phyloP scores from a whole-genome alignment of 2,113 vertebrate species.

The Dendropsophus ebraccatus region DNA sequence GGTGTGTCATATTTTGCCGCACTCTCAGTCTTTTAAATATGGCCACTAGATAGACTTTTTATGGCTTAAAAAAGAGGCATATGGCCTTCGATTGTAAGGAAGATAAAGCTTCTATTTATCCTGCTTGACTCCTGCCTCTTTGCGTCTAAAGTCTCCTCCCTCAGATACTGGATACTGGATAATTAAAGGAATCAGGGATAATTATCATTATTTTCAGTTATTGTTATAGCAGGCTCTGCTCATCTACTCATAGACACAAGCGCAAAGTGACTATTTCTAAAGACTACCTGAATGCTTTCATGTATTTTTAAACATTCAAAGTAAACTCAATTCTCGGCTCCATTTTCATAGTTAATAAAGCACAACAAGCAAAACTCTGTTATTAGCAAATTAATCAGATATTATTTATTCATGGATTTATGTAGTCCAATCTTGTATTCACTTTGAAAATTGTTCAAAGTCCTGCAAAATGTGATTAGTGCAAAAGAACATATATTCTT shows the following conservation, averaged over 20 bases:
- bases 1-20: too few species aligned
- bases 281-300: neutral
- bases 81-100: too few species aligned
- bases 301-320: neutral
- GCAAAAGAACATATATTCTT: slow-evolving; percentile 64
- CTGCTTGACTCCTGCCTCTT: too few species aligned
- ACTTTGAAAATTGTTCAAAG: slow-evolving; percentile 79
- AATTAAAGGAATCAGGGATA: neutral
- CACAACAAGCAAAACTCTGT: slow-evolving; percentile 76
- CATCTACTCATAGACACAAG: neutral
- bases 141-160: too few species aligned
- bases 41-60: too few species aligned
- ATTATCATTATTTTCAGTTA: neutral
- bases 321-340: neutral
- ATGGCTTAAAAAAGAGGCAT: too few species aligned
- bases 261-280: neutral
- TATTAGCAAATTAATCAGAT: slow-evolving; percentile 82
- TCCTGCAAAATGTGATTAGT: slow-evolving; percentile 69
- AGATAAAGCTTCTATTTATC: too few species aligned
- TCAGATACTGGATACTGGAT: too few species aligned
- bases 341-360: slow-evolving; percentile 11
- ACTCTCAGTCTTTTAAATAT: too few species aligned
- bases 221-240: neutral
- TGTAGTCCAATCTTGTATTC: slow-evolving; percentile 84
- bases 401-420: slow-evolving; percentile 82